Conservation (phyloP, 2,888 invertebrate genomes). For the Drosophila kuntzei region DNA sequence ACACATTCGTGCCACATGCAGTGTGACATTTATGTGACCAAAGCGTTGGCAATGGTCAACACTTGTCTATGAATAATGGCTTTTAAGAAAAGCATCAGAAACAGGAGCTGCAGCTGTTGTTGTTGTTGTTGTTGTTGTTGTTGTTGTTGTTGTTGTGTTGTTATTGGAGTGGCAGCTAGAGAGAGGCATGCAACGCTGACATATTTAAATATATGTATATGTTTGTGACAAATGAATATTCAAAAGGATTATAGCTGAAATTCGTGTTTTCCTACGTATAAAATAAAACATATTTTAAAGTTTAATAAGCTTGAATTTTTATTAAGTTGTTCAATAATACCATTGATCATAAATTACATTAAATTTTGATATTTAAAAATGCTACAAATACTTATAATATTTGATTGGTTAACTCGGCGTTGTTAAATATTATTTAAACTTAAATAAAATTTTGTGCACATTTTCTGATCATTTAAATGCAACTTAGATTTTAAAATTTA, state of each 20-base stretch:
- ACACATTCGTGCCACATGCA: constrained; percentile 72
- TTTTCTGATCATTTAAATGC: too few species aligned
- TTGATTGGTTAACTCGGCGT: too few species aligned
- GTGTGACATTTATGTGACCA: constrained; percentile 68
- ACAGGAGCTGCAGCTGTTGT: constrained; percentile 8
- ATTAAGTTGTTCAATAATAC: too few species aligned
- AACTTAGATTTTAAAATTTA: too few species aligned
- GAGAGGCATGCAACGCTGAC: constrained; percentile 48
- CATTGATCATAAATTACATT: too few species aligned
- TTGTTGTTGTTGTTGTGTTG: constrained; percentile 14
- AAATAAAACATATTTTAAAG: too few species aligned
- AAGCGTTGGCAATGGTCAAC: constrained; percentile 42
- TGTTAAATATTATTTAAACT: too few species aligned
- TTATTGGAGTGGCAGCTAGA: neutral
- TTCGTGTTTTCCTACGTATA: too few species aligned
- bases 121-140: constrained; percentile 17
- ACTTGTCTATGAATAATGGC: constrained; percentile 65
- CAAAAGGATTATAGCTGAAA: neutral
- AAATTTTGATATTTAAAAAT: too few species aligned
- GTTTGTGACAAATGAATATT: constrained; percentile 49
- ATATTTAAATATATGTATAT: constrained; percentile 52
- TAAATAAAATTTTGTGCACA: too few species aligned
- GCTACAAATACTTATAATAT: too few species aligned
- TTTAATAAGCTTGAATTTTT: too few species aligned
- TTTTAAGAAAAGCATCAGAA: constrained; percentile 41